Evolutionary conservation across 2,797 vertebrate species (phyloP), one percentile per base, ranked within the genome.

Genomic region (Oophaga sylvatica): DNA sequence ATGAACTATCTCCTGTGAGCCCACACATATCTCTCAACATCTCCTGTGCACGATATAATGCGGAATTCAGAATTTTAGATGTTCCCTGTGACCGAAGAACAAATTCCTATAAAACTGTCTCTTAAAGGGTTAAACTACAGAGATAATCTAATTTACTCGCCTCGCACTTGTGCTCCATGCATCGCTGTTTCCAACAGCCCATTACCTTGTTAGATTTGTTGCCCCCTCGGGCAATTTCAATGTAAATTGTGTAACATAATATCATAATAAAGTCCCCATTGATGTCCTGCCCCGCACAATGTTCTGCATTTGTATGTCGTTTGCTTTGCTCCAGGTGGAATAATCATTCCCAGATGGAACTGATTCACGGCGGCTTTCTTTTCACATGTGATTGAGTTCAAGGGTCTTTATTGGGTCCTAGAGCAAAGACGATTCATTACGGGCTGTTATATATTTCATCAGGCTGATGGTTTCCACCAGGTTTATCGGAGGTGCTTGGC

Each of bases 201-300:
- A 73, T 86, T 86, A 73, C 78, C 78, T 71, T 62, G 77, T 86
- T 80, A 71, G 15, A 60, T 73, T 80, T 62, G 65, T 73, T 80
- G 65, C 11, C 5, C 70, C 70, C 68, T 48, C 22, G 56, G 70
- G 85, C 85, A 45, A 81, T 87, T 62, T 81, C 65, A 73, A 87
- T 87, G 85, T 87, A 87, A 87, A 87, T 81, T 60, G 85, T 75
- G 85, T 62, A 87, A 87, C 85, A 63, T 82, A 76, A 82, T 82
- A 76, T 53, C 35, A 68, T 70, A 80, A 85, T 85, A 78, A 81
- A 87, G 77, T 65, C 68, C 57, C 62, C 41, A 62, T 15, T 87
- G 79, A 80, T 86, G 85, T 57, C 77, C 65, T 80, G 12, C 16
- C 53, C 67, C 26, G 29, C 26, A 3, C 13, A 57, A 31, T 20